Evolutionary conservation across 2,888 invertebrate species (phyloP).

Genomic region (Tolmerus cingulatus): DNA sequence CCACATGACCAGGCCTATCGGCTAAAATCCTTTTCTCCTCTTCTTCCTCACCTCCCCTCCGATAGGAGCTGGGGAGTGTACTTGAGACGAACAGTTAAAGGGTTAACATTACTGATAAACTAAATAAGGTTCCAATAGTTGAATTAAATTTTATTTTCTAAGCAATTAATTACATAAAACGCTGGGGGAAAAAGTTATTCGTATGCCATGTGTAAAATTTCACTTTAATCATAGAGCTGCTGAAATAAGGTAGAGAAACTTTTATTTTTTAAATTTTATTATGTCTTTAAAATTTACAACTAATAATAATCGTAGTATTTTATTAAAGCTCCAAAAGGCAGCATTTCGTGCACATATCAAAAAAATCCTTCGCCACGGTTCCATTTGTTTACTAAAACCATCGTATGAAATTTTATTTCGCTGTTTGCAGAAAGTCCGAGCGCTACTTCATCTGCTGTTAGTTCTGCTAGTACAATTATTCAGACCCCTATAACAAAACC

Average conservation of each 20-base stretch:
- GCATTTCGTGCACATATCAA: neutral
- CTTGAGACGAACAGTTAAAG: no score
- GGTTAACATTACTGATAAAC: neutral
- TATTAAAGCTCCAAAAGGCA: neutral
- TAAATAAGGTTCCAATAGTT: neutral
- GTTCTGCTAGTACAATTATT: conserved; percentile 49
- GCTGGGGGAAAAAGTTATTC: neutral
- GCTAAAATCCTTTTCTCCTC: no score
- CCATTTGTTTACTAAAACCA: conserved; percentile 9
- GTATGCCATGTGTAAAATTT: neutral
- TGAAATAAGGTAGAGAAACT: neutral
- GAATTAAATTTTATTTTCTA: neutral
- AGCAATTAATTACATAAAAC: neutral
- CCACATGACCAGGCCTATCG: no score
- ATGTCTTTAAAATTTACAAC: neutral
- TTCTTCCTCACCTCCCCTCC: no score
- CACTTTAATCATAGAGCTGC: neutral
- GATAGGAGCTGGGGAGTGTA: no score
- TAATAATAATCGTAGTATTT: neutral
- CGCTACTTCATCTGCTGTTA: conserved; percentile 49
- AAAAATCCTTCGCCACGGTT: neutral
- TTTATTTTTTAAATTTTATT: neutral
- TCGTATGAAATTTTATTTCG: conserved; percentile 32
- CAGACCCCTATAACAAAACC: conserved; percentile 47
- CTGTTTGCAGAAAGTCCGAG: conserved; percentile 50